Percentiles rank a stretch among this genome's conserved stretches.
Evolutionary conservation across 1,140 invertebrate genomes (phyloP).

Genomic region (Rhagoletis zephyria): DNA sequence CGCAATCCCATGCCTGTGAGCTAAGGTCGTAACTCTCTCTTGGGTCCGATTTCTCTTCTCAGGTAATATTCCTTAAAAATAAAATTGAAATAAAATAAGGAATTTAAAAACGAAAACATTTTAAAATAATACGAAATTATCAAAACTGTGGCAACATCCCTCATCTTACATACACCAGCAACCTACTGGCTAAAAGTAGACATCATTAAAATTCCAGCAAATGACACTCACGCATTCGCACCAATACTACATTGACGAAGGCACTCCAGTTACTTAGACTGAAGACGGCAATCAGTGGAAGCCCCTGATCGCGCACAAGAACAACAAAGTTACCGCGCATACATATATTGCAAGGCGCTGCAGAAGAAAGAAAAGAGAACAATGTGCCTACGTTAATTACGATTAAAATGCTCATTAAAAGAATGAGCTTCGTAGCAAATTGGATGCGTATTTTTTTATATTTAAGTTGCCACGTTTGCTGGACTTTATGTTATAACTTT

Average conservation of each 20-base stretch:
- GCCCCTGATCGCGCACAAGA: constrained; percentile 2
- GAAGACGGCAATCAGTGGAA: constrained; percentile 35
- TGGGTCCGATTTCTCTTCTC: too few species aligned
- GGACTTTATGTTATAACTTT: background rate
- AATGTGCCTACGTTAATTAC: constrained; percentile 55
- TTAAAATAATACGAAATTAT: too few species aligned
- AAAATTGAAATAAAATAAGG: too few species aligned
- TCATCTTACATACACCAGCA: background rate
- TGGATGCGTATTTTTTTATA: constrained; percentile 20
- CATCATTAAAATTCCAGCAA: constrained; percentile 56
- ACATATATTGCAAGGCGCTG: background rate
- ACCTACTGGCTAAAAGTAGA: constrained; percentile 51
- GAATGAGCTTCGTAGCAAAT: constrained; percentile 54
- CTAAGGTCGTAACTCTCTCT: too few species aligned
- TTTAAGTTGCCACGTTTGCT: too few species aligned
- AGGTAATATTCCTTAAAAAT: too few species aligned
- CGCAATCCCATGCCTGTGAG: too few species aligned
- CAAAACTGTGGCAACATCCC: background rate
- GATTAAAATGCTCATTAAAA: constrained; percentile 56
- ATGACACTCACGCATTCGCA: constrained; percentile 35
- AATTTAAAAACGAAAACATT: too few species aligned
- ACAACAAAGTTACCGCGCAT: background rate
- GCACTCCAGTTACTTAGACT: background rate
- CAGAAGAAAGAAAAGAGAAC: constrained; percentile 28
- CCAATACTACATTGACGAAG: constrained; percentile 32